Conservation (phyloP, 2,113 vertebrate species). For the Macaca mulatta region DNA sequence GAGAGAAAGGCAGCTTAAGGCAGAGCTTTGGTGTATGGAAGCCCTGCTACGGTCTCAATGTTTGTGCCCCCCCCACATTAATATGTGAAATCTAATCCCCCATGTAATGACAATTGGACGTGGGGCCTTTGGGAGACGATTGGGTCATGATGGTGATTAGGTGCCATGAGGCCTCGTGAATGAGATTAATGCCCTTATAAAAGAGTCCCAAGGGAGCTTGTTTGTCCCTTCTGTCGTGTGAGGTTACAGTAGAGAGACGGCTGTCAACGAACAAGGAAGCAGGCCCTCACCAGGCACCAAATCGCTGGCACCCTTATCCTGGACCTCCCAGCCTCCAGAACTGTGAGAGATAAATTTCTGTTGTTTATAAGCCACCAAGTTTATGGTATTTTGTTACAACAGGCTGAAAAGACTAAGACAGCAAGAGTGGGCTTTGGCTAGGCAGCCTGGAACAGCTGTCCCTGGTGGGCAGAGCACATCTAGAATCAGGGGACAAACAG, state of each 20-base stretch:
- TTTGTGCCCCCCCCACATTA: background rate
- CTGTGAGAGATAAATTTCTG: background rate
- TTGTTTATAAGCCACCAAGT: background rate
- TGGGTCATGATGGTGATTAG: background rate
- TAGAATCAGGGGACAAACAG: too few relatives aligned
- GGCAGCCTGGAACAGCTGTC: background rate
- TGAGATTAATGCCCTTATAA: background rate
- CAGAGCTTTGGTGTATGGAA: background rate
- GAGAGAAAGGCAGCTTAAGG: background rate
- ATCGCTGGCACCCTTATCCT: background rate
- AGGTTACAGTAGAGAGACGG: background rate
- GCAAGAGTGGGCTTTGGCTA: background rate
- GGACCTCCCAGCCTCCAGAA: background rate
- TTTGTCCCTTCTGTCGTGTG: background rate
- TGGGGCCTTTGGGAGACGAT: background rate
- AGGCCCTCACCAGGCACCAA: background rate
- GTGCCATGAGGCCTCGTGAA: background rate
- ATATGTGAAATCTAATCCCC: background rate
- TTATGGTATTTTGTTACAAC: background rate
- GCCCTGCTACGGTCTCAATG: background rate
- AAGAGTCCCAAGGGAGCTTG: background rate
- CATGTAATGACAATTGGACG: background rate
- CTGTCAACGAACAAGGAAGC: background rate
- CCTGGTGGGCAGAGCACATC: background rate
- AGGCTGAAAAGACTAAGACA: background rate